Base-by-base conservation (phyloP, 23 tunicate species). In the Styela plicata region DNA sequence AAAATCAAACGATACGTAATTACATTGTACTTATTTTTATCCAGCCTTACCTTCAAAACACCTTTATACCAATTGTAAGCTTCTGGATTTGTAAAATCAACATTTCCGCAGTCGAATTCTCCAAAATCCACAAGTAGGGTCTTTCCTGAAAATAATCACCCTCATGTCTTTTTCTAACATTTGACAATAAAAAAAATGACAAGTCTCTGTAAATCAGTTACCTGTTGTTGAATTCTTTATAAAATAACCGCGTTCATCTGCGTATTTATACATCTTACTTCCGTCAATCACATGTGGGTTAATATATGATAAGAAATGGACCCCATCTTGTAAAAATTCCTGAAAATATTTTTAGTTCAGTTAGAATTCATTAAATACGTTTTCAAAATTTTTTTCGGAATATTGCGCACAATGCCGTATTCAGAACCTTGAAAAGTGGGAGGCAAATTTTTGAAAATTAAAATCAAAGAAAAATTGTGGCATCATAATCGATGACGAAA, bases 11-110 rank as follows among this genome's bases (percentile, higher is more conserved):
- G n/a, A 27, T 25, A 27, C 31, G 70, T 66, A 27, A 66, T 5
- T 5, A 66, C 31, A 44, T 44, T 7, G 57, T 13, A 44, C 57
- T 44, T n/a, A n/a, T n/a, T n/a, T n/a, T n/a, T n/a, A 24, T 22
- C 18, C n/a, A 24, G 44, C 10, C 29, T 69, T 80, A 93, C 98
- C 85, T 84, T 85, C 16, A 93, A 22, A n/a, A 93, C 93, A 16
- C 77, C 33, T 83, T 96, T 96, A 84, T 87, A 96, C 99, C 99
- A 96, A 17, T 85, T 73, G 64, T 85, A 93, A 2, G 99, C 99
- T 21, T 84, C 87, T 24, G 99, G 99, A 68, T 96, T 96, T 2
- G 97, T 86, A 1, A 96, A 36, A 69, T 96, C 99, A 62, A 96
- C 91, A 24, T 89, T 82, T 3, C 89, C 98, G 32, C 98, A 93